phyloP scores from a whole-genome alignment of 2,797 vertebrate genomes.

The Paramormyrops hopkinsi region DNA sequence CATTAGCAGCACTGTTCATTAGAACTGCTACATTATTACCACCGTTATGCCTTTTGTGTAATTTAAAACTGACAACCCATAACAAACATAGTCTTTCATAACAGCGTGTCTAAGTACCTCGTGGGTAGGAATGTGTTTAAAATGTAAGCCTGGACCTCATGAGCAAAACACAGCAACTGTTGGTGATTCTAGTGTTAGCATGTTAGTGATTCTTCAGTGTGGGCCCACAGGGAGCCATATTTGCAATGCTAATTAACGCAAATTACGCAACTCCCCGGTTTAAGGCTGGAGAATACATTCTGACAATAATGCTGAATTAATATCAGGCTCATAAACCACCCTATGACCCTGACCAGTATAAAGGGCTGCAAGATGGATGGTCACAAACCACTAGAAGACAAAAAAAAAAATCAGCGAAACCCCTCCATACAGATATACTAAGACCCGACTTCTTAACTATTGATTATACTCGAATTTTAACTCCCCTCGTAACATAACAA shows the following conservation, averaged over 20 bases:
- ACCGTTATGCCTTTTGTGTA: background rate
- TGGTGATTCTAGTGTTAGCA: background rate
- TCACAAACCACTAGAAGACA: background rate
- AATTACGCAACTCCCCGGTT: background rate
- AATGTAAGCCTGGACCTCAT: background rate
- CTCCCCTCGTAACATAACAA: background rate
- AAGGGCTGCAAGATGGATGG: background rate
- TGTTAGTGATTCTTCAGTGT: background rate
- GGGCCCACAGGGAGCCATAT: background rate
- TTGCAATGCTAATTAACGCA: slow-evolving; percentile 9
- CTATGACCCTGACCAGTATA: background rate
- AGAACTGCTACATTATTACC: background rate
- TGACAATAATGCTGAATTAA: slow-evolving; percentile 1
- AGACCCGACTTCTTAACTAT: background rate
- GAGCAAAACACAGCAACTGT: background rate
- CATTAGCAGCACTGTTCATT: background rate
- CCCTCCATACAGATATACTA: background rate
- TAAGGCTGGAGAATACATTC: background rate
- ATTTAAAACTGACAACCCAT: slow-evolving; percentile 3
- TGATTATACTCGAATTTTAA: background rate
- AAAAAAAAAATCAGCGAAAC: background rate
- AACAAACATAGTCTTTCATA: slow-evolving; percentile 10
- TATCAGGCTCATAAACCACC: background rate
- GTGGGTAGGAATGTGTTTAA: background rate
- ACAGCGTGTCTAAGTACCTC: background rate